phyloP scores from a whole-genome alignment of 2,113 vertebrate species.

The Rhabdornis inornatus region DNA sequence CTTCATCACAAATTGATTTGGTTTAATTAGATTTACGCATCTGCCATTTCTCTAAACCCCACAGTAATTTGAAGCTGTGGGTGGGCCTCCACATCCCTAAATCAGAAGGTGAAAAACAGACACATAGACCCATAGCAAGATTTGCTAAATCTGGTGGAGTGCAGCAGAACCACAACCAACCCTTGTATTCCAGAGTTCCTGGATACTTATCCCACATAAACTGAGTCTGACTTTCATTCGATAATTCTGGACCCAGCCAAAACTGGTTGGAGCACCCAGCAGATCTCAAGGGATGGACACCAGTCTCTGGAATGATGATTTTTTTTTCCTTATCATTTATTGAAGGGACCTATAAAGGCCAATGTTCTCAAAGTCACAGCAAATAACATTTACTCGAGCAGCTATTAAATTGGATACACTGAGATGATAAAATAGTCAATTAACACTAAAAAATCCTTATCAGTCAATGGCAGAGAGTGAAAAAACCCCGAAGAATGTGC shows the following conservation, averaged over 20 bases:
- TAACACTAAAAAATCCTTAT: neutral
- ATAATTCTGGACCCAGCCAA: neutral
- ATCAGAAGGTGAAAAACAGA: neutral
- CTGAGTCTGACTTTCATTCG: neutral
- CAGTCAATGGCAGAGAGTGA: neutral
- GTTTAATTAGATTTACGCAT: neutral
- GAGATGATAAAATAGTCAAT: neutral
- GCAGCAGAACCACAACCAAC: neutral
- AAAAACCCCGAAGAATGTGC: neutral
- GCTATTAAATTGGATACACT: neutral
- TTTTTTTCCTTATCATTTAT: neutral
- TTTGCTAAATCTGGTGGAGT: neutral
- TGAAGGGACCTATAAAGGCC: neutral
- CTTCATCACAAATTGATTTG: neutral
- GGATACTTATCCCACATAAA: neutral
- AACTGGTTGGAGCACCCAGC: neutral
- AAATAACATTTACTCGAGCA: neutral
- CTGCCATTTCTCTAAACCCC: neutral
- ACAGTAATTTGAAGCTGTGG: neutral
- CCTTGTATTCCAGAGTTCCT: fast-evolving
- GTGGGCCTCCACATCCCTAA: neutral
- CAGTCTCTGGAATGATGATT: neutral
- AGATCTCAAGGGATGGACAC: neutral
- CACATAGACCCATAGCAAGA: fast-evolving
- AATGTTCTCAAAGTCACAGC: neutral